Evolutionary conservation across 2,797 vertebrate genomes (phyloP).

Genomic region (Falco novaeseelandiae): DNA sequence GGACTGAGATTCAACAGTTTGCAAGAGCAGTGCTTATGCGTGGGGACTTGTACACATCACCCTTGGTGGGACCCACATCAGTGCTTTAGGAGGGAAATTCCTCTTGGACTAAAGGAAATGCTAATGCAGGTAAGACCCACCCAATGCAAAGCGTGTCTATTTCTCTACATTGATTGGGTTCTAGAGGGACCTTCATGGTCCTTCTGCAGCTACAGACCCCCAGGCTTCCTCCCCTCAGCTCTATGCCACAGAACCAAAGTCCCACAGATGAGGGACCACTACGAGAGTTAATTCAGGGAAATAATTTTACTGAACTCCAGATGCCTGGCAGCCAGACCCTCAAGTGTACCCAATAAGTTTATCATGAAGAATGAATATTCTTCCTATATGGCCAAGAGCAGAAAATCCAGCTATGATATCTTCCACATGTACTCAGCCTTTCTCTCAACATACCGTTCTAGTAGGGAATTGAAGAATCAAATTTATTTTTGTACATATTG

Average conservation of each 20-base stretch:
- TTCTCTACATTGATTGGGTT: not conserved
- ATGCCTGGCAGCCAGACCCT: not conserved
- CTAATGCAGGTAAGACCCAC: not conserved
- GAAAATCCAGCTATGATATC: not conserved
- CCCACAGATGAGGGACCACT: not conserved
- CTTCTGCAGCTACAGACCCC: not conserved
- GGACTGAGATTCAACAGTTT: not conserved
- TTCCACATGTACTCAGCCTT: not conserved
- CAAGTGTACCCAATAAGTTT: not conserved
- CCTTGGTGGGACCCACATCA: too few relatives aligned
- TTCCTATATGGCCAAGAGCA: not conserved
- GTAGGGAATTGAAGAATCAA: not conserved
- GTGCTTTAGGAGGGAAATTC: not conserved
- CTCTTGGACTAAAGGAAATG: not conserved
- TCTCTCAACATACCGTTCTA: not conserved
- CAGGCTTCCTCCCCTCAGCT: not conserved
- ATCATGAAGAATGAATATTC: not conserved
- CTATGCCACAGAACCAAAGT: not conserved
- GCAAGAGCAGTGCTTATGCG: not conserved
- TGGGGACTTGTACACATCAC: not conserved
- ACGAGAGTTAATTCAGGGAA: not conserved
- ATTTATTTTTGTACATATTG: not conserved
- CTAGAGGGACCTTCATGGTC: not conserved
- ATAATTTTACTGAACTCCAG: not conserved
- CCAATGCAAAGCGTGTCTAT: not conserved